Evolutionary conservation across 2,113 vertebrate genomes (phyloP), one percentile per base, ranked within the genome.

Genomic region (Orientallactaga bullata): DNA sequence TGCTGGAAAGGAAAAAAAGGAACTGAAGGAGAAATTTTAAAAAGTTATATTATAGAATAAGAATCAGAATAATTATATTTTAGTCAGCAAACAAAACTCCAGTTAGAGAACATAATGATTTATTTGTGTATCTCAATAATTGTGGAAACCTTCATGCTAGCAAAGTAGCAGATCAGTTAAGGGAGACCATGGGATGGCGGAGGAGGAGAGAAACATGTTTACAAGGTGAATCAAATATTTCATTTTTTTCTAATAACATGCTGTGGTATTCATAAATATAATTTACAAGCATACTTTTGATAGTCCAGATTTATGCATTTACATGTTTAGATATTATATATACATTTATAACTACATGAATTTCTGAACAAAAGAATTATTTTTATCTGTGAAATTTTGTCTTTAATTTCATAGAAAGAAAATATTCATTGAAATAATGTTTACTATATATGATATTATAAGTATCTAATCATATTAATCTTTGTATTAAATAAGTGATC

Each of bases 351-450:
- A 77, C 85, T 71, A 72, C 28, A 84, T 94, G 39, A 92, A 86
- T 93, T 83, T 93, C 66, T 93, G 89, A 72, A 76, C 26, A 93
- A 92, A 76, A 80, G 65, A 73, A 10, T 35, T 10, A 69, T 16
- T 93, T 97, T 94, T 79, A 79, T 61, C 30, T 84, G 69, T 96
- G 23, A 89, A 83, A 95, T 89, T 80, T 94, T 93, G 82, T 71
- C 32, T 65, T 94, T 85, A 93, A 85, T 83, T 92, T 84, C 51
- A 92, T 82, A 13, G 74, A 92, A 93, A 83, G 66, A 69, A 93
- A 89, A 79, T 94, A 17, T 61, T 42, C 55, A n/a, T 69, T 86
- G 47, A 78, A 77, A 71, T 86, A 87, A 20, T 91, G n/a, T 95
- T 84, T 80, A 37, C 20, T 47, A 35, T 68, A 65, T 72, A 37